phyloP scores from a whole-genome alignment of 2,797 vertebrate species.

The Myotis findleyi region DNA sequence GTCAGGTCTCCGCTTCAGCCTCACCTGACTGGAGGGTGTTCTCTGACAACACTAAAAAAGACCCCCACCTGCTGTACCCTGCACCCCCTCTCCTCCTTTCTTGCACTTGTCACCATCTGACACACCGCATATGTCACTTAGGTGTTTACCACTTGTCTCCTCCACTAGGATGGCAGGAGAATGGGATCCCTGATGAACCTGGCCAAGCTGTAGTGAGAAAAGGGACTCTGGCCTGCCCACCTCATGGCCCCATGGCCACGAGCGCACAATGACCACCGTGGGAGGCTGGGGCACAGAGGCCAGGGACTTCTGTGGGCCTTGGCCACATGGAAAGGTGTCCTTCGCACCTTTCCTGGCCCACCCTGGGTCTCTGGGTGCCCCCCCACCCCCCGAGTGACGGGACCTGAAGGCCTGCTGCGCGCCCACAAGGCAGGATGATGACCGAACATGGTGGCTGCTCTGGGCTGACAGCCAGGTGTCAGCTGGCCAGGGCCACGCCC shows the following conservation, averaged over 20 bases:
- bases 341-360: background rate
- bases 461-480: background rate
- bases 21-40: background rate
- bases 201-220: background rate
- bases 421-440: background rate
- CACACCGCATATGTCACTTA: background rate
- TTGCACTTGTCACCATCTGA: background rate
- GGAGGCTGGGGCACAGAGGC: background rate
- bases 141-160: background rate
- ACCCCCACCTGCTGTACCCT: background rate
- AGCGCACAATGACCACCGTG: fast-evolving
- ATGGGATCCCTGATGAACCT: background rate
- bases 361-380: background rate
- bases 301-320: background rate
- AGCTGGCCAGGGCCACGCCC: background rate
- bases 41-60: background rate
- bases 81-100: no score
- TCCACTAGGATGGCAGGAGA: background rate
- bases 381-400: fast-evolving
- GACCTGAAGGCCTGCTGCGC: background rate
- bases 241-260: background rate
- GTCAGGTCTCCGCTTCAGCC: background rate
- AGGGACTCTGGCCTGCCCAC: background rate
- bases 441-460: background rate
- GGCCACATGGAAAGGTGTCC: background rate